phyloP scores from a whole-genome alignment of 2,797 vertebrate species.

The Macropus fuliginosus region DNA sequence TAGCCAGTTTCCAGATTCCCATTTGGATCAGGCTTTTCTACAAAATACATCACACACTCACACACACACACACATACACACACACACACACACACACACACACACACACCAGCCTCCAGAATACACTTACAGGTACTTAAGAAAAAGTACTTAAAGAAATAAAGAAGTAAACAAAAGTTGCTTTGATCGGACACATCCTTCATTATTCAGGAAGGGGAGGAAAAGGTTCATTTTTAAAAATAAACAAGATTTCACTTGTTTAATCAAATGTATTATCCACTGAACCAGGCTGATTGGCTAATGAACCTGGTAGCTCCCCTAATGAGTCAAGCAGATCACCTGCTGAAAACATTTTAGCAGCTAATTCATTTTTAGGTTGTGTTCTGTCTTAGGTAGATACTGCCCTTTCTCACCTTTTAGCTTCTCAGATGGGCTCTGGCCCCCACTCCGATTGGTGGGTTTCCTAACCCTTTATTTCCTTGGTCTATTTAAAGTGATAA shows the following conservation, averaged over 20 bases:
- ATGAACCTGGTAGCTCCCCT: conserved; percentile 59
- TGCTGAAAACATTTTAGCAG: conserved; percentile 55
- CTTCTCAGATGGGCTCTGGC: background rate
- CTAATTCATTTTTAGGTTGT: conserved; percentile 12
- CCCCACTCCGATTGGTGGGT: background rate
- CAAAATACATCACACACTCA: background rate
- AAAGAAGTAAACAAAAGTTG: conserved; percentile 39
- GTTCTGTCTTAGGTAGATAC: background rate
- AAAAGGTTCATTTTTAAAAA: conserved; percentile 41
- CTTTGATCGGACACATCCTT: conserved; percentile 37
- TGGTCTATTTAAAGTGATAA: background rate
- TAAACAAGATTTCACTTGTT: conserved; percentile 53
- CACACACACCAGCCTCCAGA: background rate
- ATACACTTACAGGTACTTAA: background rate
- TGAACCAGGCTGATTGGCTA: conserved; percentile 67
- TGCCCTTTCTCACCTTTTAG: background rate
- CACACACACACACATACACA: background rate
- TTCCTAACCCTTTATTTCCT: background rate
- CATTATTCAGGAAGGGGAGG: accelerated
- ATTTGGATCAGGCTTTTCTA: background rate
- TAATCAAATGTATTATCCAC: conserved; percentile 63
- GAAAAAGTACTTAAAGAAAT: background rate
- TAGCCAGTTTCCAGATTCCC: conserved; percentile 28
- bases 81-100: background rate
- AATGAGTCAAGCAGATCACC: conserved; percentile 50